These are phyloP conservation scores for Oxyteleia sp. DNA, from an alignment of 2,888 invertebrate species.

Conservation along the genomic window DNA sequence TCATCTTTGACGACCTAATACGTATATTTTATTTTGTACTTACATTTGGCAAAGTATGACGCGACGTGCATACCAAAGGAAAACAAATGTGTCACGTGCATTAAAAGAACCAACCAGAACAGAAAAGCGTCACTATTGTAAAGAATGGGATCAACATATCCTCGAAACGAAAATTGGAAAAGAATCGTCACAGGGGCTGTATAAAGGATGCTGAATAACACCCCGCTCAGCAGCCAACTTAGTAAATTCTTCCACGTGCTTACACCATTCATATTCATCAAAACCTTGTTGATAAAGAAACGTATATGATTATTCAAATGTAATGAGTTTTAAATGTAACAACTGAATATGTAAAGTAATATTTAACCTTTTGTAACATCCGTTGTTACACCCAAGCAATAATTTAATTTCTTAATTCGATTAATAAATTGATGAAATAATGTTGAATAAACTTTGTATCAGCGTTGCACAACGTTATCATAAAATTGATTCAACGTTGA, in stretches of 20 bases:
- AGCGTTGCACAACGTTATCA: too few relatives aligned
- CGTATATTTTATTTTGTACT: constrained; percentile 60
- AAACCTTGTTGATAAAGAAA: too few relatives aligned
- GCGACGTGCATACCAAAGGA: constrained; percentile 84
- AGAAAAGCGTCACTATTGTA: constrained; percentile 84
- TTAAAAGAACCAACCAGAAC: constrained; percentile 82
- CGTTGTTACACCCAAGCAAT: too few relatives aligned
- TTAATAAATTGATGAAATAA: too few relatives aligned
- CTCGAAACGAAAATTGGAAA: constrained; percentile 81
- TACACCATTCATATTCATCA: constrained; percentile 86
- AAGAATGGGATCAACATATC: constrained; percentile 81
- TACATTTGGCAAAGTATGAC: constrained; percentile 85
- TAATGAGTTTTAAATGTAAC: too few relatives aligned
- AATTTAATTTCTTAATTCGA: too few relatives aligned
- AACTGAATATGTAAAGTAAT: too few relatives aligned
- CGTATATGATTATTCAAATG: too few relatives aligned
- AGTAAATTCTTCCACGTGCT: constrained; percentile 82
- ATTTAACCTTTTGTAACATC: too few relatives aligned
- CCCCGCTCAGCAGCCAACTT: constrained; percentile 84
- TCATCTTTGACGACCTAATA: too few relatives aligned
- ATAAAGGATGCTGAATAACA: constrained; percentile 81
- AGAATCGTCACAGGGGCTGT: constrained; percentile 81
- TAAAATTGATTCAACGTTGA: too few relatives aligned
- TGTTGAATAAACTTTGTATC: too few relatives aligned
- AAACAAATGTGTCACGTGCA: constrained; percentile 82